These are phyloP conservation scores for Adelphocoris suturalis DNA, from an alignment of 2,888 invertebrate species.

Conservation along the genomic window DNA sequence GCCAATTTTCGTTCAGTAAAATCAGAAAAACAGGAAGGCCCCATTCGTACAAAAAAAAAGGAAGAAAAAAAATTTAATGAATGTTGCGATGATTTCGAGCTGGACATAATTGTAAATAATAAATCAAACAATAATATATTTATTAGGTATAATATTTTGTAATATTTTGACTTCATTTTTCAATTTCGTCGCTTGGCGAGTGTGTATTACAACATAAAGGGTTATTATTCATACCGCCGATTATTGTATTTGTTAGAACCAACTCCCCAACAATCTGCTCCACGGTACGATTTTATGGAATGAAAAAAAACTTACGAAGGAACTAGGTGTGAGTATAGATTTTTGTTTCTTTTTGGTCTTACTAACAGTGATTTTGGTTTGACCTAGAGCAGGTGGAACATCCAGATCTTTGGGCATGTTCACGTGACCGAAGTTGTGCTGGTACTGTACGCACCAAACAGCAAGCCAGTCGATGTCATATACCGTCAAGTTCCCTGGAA, in stretches of 20 bases:
- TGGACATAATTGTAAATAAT: no score
- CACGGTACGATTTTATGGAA: constrained; percentile 41
- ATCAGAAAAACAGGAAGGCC: no score
- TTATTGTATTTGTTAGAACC: neutral
- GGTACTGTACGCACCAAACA: constrained; percentile 94
- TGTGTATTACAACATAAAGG: no score
- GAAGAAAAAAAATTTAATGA: no score
- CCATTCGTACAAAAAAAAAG: no score
- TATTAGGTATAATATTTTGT: no score
- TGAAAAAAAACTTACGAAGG: constrained; percentile 45
- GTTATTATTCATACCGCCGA: no score
- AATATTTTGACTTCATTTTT: no score
- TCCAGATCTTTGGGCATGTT: constrained; percentile 91
- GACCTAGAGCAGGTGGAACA: constrained; percentile 93
- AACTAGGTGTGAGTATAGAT: constrained; percentile 52
- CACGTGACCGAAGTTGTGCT: constrained; percentile 95
- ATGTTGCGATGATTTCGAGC: no score
- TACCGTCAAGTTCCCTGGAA: constrained; percentile 90
- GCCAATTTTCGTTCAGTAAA: no score
- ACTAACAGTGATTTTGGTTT: constrained; percentile 92
- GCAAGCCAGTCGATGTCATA: constrained; percentile 95
- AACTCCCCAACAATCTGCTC: constrained; percentile 21
- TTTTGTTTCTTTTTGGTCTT: constrained; percentile 61
- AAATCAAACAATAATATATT: no score
- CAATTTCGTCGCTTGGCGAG: no score